phyloP scores from a whole-genome alignment of 1,140 invertebrate genomes.

The Papilio helenus region DNA sequence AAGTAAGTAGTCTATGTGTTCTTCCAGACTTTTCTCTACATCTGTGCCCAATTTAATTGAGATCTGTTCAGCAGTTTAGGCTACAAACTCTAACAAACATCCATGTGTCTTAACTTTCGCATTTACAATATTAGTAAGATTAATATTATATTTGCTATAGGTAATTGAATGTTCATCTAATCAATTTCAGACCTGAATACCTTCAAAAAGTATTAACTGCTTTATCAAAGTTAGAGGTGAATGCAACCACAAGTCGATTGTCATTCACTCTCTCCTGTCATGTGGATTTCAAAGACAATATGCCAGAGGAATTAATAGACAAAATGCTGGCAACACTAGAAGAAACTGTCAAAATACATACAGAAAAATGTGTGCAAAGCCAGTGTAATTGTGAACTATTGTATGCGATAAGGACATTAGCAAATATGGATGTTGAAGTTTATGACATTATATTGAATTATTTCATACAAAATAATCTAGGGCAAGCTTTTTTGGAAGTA shows the following conservation, averaged over 20 bases:
- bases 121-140: neutral
- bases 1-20: no score
- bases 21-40: no score
- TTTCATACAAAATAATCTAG: constrained; percentile 50
- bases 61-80: no score
- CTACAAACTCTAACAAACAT: no score
- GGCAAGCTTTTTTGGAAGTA: constrained; percentile 44
- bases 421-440: constrained; percentile 51
- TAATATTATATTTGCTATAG: constrained; percentile 20
- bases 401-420: constrained; percentile 60
- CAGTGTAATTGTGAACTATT: constrained; percentile 50
- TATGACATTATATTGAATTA: constrained; percentile 49
- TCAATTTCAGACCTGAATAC: constrained; percentile 57
- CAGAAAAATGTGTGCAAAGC: constrained; percentile 38
- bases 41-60: no score
- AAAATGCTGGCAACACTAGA: constrained; percentile 50
- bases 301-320: constrained; percentile 50
- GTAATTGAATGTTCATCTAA: constrained; percentile 6
- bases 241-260: constrained; percentile 47
- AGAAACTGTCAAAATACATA: constrained; percentile 44
- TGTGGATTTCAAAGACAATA: constrained; percentile 47
- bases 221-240: constrained; percentile 46
- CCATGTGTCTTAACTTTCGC: no score
- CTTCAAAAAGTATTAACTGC: constrained; percentile 49
- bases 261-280: constrained; percentile 67